Conservation (phyloP, 2,113 vertebrate species). For the Azemiops feae region DNA sequence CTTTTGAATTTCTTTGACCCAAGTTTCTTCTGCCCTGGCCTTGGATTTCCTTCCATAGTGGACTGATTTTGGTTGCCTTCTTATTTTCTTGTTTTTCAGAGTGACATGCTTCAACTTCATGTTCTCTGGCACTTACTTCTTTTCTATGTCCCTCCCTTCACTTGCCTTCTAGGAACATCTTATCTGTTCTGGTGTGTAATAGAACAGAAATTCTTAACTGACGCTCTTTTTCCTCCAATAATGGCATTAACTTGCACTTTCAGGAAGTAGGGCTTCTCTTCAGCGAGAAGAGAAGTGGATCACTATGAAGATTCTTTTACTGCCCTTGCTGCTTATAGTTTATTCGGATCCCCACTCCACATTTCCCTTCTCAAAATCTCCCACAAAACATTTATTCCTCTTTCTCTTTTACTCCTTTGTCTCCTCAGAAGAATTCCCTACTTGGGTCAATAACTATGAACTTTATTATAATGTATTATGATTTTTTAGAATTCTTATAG, state of each 20-base stretch:
- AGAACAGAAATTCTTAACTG: neutral
- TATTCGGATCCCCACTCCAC: neutral
- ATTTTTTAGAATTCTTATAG: neutral
- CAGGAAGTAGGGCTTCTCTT: neutral
- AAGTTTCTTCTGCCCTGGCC: neutral
- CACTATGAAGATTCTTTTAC: neutral
- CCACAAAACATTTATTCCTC: neutral
- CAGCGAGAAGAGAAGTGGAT: neutral
- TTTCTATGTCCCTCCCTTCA: neutral
- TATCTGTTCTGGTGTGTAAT: neutral
- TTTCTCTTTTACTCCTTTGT: neutral
- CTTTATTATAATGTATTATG: neutral
- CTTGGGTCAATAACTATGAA: neutral
- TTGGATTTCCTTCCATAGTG: neutral
- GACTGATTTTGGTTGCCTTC: neutral
- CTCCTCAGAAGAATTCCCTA: neutral
- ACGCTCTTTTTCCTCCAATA: neutral
- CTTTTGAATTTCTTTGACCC: neutral
- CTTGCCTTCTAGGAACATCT: neutral
- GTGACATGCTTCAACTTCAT: neutral
- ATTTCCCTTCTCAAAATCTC: neutral
- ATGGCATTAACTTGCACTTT: neutral
- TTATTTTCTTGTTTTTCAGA: neutral
- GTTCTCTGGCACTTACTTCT: neutral
- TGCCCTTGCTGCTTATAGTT: neutral